Evolutionary conservation across 1,140 invertebrate species (phyloP).

Genomic region (Trichomalopsis sarcophagae): DNA sequence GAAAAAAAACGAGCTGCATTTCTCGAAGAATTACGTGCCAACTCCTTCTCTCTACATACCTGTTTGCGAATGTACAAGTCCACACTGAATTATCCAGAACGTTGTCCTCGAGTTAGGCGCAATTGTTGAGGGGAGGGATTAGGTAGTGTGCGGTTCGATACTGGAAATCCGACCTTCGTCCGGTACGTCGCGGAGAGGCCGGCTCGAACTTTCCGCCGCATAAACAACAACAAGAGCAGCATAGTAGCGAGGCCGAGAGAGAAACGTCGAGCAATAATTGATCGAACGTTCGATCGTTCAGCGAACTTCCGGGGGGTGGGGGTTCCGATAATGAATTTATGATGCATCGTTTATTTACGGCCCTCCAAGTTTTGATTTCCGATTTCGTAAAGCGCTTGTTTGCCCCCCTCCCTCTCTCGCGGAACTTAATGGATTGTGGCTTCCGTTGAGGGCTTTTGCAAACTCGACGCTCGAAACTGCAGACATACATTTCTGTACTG

Average conservation of each 20-base stretch:
- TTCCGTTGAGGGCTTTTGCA: background rate
- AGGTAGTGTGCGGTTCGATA: background rate
- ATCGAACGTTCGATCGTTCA: constrained; percentile 36
- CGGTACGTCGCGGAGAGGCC: no score
- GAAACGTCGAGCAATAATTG: constrained; percentile 33
- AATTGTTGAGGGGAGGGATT: background rate
- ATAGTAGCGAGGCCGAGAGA: background rate
- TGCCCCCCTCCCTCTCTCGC: no score
- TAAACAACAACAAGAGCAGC: background rate
- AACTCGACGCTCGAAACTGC: background rate
- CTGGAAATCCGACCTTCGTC: no score
- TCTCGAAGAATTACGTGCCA: background rate
- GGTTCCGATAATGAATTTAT: constrained; percentile 33
- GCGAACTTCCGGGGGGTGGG: background rate
- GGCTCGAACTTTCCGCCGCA: background rate
- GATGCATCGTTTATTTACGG: constrained; percentile 27
- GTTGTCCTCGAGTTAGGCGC: background rate
- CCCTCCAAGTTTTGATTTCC: constrained; percentile 27
- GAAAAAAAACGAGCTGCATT: background rate
- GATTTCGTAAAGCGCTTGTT: constrained; percentile 3
- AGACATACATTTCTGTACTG: constrained; percentile 18
- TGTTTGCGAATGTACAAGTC: background rate
- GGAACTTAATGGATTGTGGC: constrained; percentile 28
- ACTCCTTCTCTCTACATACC: background rate
- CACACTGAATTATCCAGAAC: background rate